Percentiles rank a stretch among this genome's conserved stretches.
Evolutionary conservation across 1,140 invertebrate genomes (phyloP).

Genomic region (Trichonephila inaurata): DNA sequence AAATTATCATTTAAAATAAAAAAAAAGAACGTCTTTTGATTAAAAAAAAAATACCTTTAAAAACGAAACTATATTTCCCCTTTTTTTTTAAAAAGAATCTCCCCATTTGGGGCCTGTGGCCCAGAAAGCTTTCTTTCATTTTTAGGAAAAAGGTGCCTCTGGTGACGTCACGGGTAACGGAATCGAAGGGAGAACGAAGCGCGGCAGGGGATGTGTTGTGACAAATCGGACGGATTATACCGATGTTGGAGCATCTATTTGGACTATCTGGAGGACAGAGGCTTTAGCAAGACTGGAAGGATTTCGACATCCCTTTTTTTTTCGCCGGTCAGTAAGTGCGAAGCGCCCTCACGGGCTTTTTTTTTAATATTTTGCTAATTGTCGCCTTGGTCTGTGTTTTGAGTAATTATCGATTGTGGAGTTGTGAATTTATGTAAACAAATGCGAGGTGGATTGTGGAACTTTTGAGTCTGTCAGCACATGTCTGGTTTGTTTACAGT

Average conservation of each 20-base stretch:
- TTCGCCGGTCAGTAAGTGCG: conserved; percentile 24
- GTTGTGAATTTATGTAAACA: neutral
- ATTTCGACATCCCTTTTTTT: neutral
- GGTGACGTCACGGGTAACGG: conserved; percentile 54
- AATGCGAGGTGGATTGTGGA: neutral
- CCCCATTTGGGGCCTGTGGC: conserved; percentile 48
- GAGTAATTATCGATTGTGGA: neutral
- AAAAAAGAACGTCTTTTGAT: neutral
- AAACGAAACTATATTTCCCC: conserved; percentile 53
- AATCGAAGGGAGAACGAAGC: conserved; percentile 21
- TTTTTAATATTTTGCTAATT: neutral
- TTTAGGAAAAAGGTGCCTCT: conserved; percentile 61
- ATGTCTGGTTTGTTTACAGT: conserved; percentile 34
- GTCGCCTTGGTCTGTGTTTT: neutral
- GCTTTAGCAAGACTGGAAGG: neutral
- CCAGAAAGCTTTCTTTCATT: conserved; percentile 58
- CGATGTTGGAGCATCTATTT: conserved; percentile 2
- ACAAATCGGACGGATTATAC: conserved; percentile 30
- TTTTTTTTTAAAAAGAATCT: conserved; percentile 61
- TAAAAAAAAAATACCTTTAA: conserved; percentile 30
- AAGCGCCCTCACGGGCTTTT: neutral
- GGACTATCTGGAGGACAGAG: conserved; percentile 1
- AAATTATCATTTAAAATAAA: neutral
- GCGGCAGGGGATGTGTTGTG: conserved; percentile 25
- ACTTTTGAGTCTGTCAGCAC: neutral